Conservation (phyloP, 2,888 invertebrate species). For the Cryptus viduatorius region DNA sequence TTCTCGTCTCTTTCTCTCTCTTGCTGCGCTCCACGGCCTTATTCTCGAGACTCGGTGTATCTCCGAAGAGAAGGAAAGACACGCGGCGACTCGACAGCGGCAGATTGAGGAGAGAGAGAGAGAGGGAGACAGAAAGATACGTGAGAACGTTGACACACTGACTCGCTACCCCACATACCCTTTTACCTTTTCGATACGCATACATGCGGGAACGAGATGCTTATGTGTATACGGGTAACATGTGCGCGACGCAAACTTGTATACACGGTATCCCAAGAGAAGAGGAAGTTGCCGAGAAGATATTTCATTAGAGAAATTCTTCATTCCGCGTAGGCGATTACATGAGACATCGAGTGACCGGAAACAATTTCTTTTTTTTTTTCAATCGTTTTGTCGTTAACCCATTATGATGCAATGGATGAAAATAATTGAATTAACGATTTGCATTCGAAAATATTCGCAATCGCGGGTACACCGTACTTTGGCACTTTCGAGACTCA, state of each 20-base stretch:
- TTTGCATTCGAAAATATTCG: neutral
- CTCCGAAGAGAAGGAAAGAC: conserved; percentile 64
- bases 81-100: conserved; percentile 45
- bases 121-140: conserved; percentile 78
- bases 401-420: neutral
- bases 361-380: neutral
- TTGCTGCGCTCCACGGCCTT: conserved; percentile 78
- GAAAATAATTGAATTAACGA: neutral
- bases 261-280: conserved; percentile 22
- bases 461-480: neutral
- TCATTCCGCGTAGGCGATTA: conserved; percentile 5
- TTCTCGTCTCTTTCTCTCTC: conserved; percentile 30
- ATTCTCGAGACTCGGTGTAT: conserved; percentile 75
- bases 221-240: conserved; percentile 17
- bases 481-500: conserved; percentile 41
- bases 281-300: conserved; percentile 34
- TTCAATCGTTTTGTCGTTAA: neutral
- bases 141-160: conserved; percentile 84
- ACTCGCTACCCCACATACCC: conserved; percentile 85
- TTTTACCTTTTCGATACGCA: conserved; percentile 81
- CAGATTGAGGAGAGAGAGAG: conserved; percentile 71
- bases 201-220: conserved; percentile 29
- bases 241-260: neutral
- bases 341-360: neutral
- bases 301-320: conserved; percentile 50